phyloP scores from a whole-genome alignment of 37 sponge, comb jelly and placozoan genomes.

The Aplysina aerophoba region DNA sequence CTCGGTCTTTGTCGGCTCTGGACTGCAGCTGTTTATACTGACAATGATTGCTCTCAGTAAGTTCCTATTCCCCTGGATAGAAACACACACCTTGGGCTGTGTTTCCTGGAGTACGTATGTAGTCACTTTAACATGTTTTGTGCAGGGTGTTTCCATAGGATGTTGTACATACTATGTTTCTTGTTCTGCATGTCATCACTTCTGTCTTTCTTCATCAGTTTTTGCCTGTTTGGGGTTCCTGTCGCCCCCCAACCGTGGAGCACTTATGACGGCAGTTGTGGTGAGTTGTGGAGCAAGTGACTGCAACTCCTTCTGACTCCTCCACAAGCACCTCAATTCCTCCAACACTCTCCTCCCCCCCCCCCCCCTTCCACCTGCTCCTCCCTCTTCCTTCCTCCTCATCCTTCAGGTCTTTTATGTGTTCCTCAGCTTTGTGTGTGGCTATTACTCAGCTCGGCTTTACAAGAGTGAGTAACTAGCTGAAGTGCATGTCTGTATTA shows the following conservation, averaged over 20 bases:
- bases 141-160: too few species aligned
- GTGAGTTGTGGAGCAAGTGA: conserved; percentile 46
- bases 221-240: conserved; percentile 97
- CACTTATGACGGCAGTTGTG: conserved; percentile 89
- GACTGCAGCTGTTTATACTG: conserved; percentile 88
- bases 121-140: too few species aligned
- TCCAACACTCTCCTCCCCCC: too few species aligned
- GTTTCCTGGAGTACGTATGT: too few species aligned
- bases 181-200: not conserved
- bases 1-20: conserved; percentile 90
- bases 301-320: too few species aligned
- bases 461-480: conserved; percentile 85
- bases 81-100: too few species aligned
- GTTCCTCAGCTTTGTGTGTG: conserved; percentile 83
- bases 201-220: conserved; percentile 36
- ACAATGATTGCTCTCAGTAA: conserved; percentile 72
- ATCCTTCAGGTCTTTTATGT: conserved; percentile 88
- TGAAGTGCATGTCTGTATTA: not conserved
- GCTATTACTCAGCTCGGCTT: conserved; percentile 91
- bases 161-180: not conserved
- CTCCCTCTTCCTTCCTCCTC: too few species aligned
- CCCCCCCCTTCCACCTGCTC: too few species aligned
- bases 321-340: too few species aligned
- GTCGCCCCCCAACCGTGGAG: conserved; percentile 97
- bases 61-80: not conserved